These are phyloP conservation scores for Drosophila flavopinicola DNA, from an alignment of 2,888 invertebrate genomes.

Conservation along the genomic window DNA sequence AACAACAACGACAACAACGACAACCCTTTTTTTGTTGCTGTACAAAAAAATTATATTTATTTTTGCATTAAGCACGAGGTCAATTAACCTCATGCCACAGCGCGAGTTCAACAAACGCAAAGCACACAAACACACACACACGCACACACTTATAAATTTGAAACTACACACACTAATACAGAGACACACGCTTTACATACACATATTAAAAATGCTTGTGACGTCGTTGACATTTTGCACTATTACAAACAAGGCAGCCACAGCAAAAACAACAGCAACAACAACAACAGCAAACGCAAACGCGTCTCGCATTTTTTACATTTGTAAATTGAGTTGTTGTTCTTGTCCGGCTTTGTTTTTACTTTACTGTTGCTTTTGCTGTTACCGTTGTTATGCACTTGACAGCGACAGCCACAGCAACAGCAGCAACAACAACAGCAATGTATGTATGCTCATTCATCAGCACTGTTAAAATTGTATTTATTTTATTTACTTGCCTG, in stretches of 20 bases:
- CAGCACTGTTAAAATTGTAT: slow-evolving; percentile 61
- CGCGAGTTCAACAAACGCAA: slow-evolving; percentile 82
- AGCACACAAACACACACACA: slow-evolving; percentile 41
- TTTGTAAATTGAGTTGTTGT: slow-evolving; percentile 80
- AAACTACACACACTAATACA: slow-evolving; percentile 33
- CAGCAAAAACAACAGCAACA: slow-evolving; percentile 35
- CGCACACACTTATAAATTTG: slow-evolving; percentile 9
- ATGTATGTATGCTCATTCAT: slow-evolving; percentile 62
- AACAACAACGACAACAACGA: slow-evolving; percentile 22
- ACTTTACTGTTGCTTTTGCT: slow-evolving; percentile 61
- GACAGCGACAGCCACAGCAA: slow-evolving; percentile 68
- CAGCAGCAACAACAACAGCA: slow-evolving; percentile 29
- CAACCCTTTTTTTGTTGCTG: slow-evolving; percentile 51
- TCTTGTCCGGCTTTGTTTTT: too few relatives aligned
- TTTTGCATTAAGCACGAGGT: slow-evolving; percentile 83
- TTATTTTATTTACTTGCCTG: slow-evolving; percentile 49
- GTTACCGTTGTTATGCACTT: slow-evolving; percentile 71
- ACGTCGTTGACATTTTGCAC: slow-evolving; percentile 73
- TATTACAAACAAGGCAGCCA: slow-evolving; percentile 63
- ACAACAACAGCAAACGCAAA: slow-evolving; percentile 43
- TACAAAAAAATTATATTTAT: slow-evolving; percentile 73
- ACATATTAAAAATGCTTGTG: slow-evolving; percentile 68
- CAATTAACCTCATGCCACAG: slow-evolving; percentile 81
- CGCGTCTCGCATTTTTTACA: slow-evolving; percentile 70
- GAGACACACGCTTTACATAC: slow-evolving; percentile 51